Conservation (phyloP, 2,888 invertebrate species). For the Sinelater perroti region DNA sequence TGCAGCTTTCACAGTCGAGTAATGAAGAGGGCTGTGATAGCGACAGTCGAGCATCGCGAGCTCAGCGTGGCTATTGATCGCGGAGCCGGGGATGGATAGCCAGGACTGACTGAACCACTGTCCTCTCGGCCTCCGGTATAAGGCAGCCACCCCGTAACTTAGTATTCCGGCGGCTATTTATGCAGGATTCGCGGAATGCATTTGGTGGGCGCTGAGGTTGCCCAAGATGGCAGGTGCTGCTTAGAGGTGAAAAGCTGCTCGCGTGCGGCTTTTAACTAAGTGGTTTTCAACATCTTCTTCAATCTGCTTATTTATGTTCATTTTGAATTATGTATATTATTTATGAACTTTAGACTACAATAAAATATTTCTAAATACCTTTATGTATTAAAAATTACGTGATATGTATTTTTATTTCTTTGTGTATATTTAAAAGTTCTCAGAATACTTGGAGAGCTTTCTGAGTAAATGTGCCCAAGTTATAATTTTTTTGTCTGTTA, state of each 20-base stretch:
- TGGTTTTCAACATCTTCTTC: no score
- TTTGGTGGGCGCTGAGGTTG: not conserved
- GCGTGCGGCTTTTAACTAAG: no score
- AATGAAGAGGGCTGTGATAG: slow-evolving; percentile 47
- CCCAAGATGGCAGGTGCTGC: slow-evolving; percentile 3
- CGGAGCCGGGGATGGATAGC: slow-evolving; percentile 32
- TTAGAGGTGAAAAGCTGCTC: not conserved
- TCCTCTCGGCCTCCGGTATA: slow-evolving; percentile 29
- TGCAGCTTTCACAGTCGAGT: slow-evolving; percentile 40
- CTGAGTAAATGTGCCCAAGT: no score
- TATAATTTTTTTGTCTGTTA: no score
- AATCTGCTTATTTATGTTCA: no score
- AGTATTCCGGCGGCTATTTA: slow-evolving; percentile 19
- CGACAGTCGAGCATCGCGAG: slow-evolving; percentile 46
- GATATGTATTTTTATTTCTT: no score
- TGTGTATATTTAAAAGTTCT: no score
- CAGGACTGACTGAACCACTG: slow-evolving; percentile 37
- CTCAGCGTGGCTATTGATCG: slow-evolving; percentile 38
- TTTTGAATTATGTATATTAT: no score
- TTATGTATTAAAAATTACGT: no score
- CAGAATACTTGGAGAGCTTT: no score
- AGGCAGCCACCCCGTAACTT: slow-evolving; percentile 20
- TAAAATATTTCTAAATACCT: no score
- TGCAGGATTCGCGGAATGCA: slow-evolving; percentile 11
- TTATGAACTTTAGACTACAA: no score